Percentiles rank a stretch among this genome's conserved stretches.
phyloP scores from a whole-genome alignment of 53 echinoderm and acorn worm genomes.

The Holothuria leucospilota region DNA sequence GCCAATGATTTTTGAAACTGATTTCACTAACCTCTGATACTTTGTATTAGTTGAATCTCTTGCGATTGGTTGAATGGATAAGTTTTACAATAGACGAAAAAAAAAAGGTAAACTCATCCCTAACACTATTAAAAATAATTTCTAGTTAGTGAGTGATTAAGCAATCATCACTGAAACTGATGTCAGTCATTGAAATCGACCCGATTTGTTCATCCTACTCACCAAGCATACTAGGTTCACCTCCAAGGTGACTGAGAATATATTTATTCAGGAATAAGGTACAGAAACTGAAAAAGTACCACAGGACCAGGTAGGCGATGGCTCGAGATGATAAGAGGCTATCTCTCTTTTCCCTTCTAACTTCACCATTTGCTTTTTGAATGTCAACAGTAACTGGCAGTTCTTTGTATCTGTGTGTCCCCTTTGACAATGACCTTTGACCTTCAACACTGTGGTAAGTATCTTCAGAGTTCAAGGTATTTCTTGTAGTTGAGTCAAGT shows the following conservation, averaged over 20 bases:
- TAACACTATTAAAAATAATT: too few species aligned
- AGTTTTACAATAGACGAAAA: too few species aligned
- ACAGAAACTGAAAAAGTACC: conserved; percentile 99
- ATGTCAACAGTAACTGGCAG: not conserved
- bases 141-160: too few species aligned
- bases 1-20: too few species aligned
- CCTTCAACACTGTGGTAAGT: not conserved
- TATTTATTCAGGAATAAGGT: conserved; percentile 98
- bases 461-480: not conserved
- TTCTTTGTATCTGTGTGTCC: conserved; percentile 5
- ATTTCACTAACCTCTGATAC: too few species aligned
- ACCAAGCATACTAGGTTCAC: conserved; percentile 92
- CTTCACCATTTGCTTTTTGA: not conserved
- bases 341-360: conserved; percentile 59
- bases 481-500: not conserved
- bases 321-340: conserved; percentile 79
- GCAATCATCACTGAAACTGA: too few species aligned
- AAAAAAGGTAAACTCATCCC: too few species aligned
- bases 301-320: conserved; percentile 73
- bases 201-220: conserved; percentile 12
- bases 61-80: too few species aligned
- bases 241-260: conserved; percentile 84
- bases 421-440: not conserved
- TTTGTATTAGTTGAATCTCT: too few species aligned
- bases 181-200: too few species aligned